Evolutionary conservation across 2,797 vertebrate genomes (phyloP), one percentile per base, ranked within the genome.

Genomic region (Malacoraja senta): DNA sequence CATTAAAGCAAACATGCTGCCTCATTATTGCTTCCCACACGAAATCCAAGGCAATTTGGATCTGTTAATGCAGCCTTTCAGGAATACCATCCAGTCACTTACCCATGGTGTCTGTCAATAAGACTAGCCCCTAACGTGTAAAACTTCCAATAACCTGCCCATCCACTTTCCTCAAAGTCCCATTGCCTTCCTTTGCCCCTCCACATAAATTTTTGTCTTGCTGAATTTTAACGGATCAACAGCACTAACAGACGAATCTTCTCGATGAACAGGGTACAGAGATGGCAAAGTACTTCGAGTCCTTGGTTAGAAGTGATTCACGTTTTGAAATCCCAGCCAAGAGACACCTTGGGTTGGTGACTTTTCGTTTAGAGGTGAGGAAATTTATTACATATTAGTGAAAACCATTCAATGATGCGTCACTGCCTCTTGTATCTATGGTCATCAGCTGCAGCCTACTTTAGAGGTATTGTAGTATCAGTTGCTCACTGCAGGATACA

Each of bases 281-380:
- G 95, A 98, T 98, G 97, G 98, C 98, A 44, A 98, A 98, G 95
- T 97, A 98, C 93, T 97, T 99, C 94, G 99, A 99, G 95, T 98
- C 97, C 68, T 95, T 98, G 94, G 97, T 99, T 93, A 96, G 93
- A 95, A 97, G 95, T 10, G 97, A 99, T 93, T 95, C 97, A 68
- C 95, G 97, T 93, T 99, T 99, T 96, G 98, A 99, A 96, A 96
- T 99, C 95, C 98, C 98, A 94, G 98, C 97, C 35, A 96, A 98
- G 95, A 97, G 98, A 93, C 97, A 99, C 95, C 97, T 99, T 6
- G 99, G 98, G 91, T 95, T 99, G 94, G 98, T 99, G 93, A 98
- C 99, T 93, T 99, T 99, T 95, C 98, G 98, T 93, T 95, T 99
- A 91, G 98, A 98, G 96, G 98, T 97, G 96, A 96, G 84, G 38